phyloP scores from a whole-genome alignment of 1,140 invertebrate genomes.

The Drosophila parvula region DNA sequence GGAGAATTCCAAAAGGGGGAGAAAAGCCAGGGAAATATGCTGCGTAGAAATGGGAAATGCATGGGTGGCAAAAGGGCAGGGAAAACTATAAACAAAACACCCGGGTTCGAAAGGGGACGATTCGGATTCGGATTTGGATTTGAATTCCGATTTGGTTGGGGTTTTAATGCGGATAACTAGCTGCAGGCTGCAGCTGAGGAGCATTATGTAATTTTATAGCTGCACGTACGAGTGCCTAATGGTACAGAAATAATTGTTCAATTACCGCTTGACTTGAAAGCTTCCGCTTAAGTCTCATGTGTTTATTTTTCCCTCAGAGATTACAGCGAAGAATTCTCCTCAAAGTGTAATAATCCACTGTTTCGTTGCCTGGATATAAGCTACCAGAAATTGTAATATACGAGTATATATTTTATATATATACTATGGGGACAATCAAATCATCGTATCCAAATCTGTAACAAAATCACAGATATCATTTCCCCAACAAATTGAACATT shows the following conservation, averaged over 20 bases:
- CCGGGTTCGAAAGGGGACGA: constrained; percentile 16
- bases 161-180: constrained; percentile 22
- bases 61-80: constrained; percentile 38
- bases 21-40: constrained; percentile 7
- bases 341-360: not conserved
- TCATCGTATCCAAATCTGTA: not conserved
- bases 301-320: not conserved
- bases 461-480: not conserved
- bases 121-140: not conserved
- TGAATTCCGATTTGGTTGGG: constrained; percentile 8
- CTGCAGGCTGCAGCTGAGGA: constrained; percentile 9
- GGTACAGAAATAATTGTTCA: constrained; percentile 1
- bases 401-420: not conserved
- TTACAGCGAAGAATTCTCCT: not conserved
- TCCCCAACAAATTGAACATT: constrained; percentile 5
- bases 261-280: not conserved
- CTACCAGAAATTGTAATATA: no score
- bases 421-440: not conserved
- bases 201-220: constrained; percentile 30
- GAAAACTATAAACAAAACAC: constrained; percentile 15
- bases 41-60: constrained; percentile 22
- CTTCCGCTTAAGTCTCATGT: constrained; percentile 1
- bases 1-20: constrained; percentile 21
- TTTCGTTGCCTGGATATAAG: not conserved
- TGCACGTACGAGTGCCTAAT: not conserved